Conservation (phyloP, 1,140 invertebrate genomes). For the Asbolus verrucosus region DNA sequence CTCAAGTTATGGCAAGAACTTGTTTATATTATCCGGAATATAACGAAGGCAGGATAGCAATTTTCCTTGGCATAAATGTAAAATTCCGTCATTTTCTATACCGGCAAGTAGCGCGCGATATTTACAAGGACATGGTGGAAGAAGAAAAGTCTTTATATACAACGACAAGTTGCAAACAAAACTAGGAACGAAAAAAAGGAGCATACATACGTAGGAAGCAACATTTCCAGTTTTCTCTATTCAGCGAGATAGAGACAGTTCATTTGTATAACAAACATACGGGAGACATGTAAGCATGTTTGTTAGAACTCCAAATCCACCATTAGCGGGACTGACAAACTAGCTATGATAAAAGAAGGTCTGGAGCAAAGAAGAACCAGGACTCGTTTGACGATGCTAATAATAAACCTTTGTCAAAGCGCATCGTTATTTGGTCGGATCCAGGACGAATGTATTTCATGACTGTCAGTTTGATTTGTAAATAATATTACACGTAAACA, state of each 20-base stretch:
- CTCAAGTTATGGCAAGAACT: slow-evolving; percentile 39
- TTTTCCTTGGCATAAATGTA: slow-evolving; percentile 36
- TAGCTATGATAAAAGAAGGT: slow-evolving; percentile 46
- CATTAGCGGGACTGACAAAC: slow-evolving; percentile 48
- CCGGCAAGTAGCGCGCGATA: slow-evolving; percentile 2
- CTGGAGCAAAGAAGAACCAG: slow-evolving; percentile 28
- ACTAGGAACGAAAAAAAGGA: slow-evolving; percentile 31
- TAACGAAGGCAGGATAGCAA: slow-evolving; percentile 37
- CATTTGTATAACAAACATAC: slow-evolving; percentile 52
- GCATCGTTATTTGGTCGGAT: slow-evolving; percentile 50
- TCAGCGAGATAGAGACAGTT: slow-evolving; percentile 45
- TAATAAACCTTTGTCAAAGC: slow-evolving; percentile 53
- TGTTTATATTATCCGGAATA: slow-evolving; percentile 44
- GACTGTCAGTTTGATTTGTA: slow-evolving; percentile 43
- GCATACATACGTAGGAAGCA: slow-evolving; percentile 9
- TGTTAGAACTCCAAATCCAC: slow-evolving; percentile 47
- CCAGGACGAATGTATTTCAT: slow-evolving; percentile 28
- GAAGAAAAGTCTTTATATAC: background rate
- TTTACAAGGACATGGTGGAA: slow-evolving; percentile 22
- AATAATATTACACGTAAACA: slow-evolving; percentile 40
- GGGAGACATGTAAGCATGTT: slow-evolving; percentile 49
- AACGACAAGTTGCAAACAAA: slow-evolving; percentile 13
- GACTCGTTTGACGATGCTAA: slow-evolving; percentile 50
- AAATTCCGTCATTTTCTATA: slow-evolving; percentile 39
- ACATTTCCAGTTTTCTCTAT: slow-evolving; percentile 40